Evolutionary conservation across 2,797 vertebrate species (phyloP).

Genomic region (Sciaenops ocellatus): DNA sequence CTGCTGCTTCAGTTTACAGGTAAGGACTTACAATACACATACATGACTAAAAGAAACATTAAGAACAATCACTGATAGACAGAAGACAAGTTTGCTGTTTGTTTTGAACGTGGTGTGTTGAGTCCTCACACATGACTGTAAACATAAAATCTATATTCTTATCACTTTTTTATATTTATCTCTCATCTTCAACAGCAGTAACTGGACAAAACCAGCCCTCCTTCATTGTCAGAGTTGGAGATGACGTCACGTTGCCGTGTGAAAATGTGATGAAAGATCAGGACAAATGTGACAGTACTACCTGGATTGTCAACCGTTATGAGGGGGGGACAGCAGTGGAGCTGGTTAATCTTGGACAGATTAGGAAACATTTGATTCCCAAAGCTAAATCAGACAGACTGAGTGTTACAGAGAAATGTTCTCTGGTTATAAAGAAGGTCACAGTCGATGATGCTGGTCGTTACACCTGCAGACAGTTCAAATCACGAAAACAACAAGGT

Average conservation of each 20-base stretch:
- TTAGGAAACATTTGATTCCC: neutral
- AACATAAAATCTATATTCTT: too few species aligned
- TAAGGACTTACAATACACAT: neutral
- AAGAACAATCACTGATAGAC: too few species aligned
- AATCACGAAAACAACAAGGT: neutral
- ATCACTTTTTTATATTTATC: neutral
- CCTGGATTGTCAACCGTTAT: accelerated
- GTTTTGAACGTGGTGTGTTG: neutral
- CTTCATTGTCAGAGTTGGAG: conserved; percentile 7
- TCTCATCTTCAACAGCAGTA: neutral
- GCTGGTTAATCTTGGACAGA: neutral
- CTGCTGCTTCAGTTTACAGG: conserved; percentile 20
- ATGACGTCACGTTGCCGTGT: conserved; percentile 20
- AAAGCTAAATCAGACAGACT: neutral
- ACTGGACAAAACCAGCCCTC: accelerated
- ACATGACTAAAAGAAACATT: neutral
- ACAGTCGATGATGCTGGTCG: neutral
- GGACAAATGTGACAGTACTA: accelerated
- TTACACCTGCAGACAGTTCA: neutral
- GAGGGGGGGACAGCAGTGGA: accelerated
- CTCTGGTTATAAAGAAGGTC: conserved; percentile 15
- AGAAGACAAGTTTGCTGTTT: neutral
- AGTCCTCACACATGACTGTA: too few species aligned
- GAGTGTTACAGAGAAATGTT: conserved; percentile 17
- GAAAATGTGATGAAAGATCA: accelerated